A percentile compares a stretch with the other conserved stretches of the same genome.
Evolutionary conservation across 2,888 invertebrate species (phyloP).

Genomic region (Axea sp.): DNA sequence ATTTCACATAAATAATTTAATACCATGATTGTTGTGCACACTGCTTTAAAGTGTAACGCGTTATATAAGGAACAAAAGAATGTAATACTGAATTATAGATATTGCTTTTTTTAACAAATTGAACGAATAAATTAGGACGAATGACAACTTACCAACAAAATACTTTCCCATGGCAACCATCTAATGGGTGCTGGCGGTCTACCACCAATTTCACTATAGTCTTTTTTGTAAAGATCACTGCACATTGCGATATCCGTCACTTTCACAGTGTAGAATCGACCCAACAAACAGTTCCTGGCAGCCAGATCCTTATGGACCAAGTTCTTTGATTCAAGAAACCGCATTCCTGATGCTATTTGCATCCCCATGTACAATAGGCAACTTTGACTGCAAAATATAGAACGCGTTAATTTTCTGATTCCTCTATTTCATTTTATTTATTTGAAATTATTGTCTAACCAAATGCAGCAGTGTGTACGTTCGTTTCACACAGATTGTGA

Average conservation of each 20-base stretch:
- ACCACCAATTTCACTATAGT: constrained; percentile 84
- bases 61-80: too few species aligned
- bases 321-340: constrained; percentile 88
- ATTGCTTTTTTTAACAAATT: too few species aligned
- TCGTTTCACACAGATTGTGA: too few species aligned
- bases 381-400: constrained; percentile 81
- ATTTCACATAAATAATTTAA: constrained; percentile 5
- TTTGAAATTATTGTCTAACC: too few species aligned
- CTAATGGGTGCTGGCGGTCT: constrained; percentile 83
- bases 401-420: neutral
- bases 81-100: too few species aligned
- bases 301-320: constrained; percentile 90
- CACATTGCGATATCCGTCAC: constrained; percentile 84
- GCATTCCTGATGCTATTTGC: constrained; percentile 90
- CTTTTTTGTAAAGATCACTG: constrained; percentile 83
- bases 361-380: constrained; percentile 86
- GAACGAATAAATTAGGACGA: neutral
- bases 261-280: constrained; percentile 83
- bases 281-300: constrained; percentile 84
- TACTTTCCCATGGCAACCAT: constrained; percentile 85
- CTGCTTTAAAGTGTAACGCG: too few species aligned
- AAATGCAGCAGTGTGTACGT: too few species aligned
- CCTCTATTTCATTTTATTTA: too few species aligned
- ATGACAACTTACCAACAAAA: constrained; percentile 81
- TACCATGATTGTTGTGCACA: too few species aligned